Conservation (phyloP, 2,797 vertebrate species). For the Myotis findleyi region DNA sequence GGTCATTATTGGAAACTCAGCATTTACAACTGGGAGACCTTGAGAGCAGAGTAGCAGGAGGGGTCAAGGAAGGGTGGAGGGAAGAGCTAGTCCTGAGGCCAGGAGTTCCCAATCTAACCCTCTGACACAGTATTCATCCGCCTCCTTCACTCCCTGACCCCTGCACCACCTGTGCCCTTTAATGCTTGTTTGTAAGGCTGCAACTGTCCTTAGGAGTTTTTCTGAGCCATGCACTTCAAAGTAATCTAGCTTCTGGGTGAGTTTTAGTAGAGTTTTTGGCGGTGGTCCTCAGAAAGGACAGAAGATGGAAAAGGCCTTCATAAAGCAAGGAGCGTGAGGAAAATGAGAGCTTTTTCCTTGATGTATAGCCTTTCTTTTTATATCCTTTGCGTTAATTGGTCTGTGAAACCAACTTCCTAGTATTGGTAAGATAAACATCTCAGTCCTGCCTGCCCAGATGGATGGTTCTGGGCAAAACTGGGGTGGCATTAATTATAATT, state of each 20-base stretch:
- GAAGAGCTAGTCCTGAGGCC: neutral
- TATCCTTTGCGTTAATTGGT: neutral
- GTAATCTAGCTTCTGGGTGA: neutral
- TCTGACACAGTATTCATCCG: neutral
- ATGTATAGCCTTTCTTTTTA: neutral
- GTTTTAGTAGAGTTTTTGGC: conserved; percentile 26
- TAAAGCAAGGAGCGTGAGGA: conserved; percentile 17
- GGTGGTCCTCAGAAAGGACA: neutral
- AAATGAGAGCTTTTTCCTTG: conserved; percentile 25
- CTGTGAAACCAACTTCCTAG: neutral
- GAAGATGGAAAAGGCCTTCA: neutral
- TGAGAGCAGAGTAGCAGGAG: neutral
- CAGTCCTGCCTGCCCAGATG: neutral
- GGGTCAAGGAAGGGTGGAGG: neutral
- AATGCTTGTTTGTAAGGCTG: neutral
- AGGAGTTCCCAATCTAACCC: neutral
- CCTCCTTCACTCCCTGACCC: neutral
- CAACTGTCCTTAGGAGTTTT: conserved; percentile 29
- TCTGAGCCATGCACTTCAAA: neutral
- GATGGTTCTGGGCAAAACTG: conserved; percentile 35
- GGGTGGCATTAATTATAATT: neutral
- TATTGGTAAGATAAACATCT: conserved; percentile 40
- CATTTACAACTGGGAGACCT: conserved; percentile 1
- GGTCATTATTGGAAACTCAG: neutral
- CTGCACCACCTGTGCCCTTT: neutral